Evolutionary conservation across 30 jellyfish, hydroid and myxozoan species (phyloP), one percentile per base, ranked within the genome.

Genomic region (Phacellophora camtschatica): DNA sequence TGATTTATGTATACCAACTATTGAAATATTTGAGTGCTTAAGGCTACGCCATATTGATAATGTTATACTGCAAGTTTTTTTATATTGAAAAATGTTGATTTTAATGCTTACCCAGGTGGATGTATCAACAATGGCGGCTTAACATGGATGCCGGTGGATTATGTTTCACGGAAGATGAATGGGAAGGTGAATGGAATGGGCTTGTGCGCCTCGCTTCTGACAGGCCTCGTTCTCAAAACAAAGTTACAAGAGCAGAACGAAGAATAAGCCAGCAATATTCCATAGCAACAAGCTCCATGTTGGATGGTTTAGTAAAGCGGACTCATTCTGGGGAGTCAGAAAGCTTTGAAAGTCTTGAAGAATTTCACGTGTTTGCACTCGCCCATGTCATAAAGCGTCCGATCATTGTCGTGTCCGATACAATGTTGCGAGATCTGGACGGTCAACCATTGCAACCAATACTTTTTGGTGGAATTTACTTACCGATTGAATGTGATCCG

Each of bases 81-180:
- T n/a, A n/a, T n/a, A n/a, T n/a, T n/a, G n/a, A n/a, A n/a, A n/a
- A n/a, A n/a, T n/a, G n/a, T n/a, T n/a, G n/a, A n/a, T n/a, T n/a
- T n/a, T n/a, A n/a, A n/a, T n/a, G n/a, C n/a, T n/a, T n/a, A n/a
- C 50, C 13, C 55, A 80, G 91, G 49, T 90, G 98, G 98, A 83
- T 84, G 89, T 90, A 83, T 46, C 88, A 69, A 31, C 90, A 75
- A 33, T 90, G 98, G 98, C 45, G 58, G 66, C 83, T 73, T 25
- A 90, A 90, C 81, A 83, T 83, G 95, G 90, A 83, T 24, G 84
- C 82, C 5, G 97, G 98, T 54, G 98, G 98, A 16, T 71, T 90
- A 58, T 27, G 95, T 29, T 90, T 77, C 77, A 49, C 91, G 35
- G 43, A 30, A 12, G 67, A 28, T 9, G 98, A 90, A 37, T 90